Base-by-base conservation (phyloP, 2,888 invertebrate species). In the Galerucella nymphaeae region DNA sequence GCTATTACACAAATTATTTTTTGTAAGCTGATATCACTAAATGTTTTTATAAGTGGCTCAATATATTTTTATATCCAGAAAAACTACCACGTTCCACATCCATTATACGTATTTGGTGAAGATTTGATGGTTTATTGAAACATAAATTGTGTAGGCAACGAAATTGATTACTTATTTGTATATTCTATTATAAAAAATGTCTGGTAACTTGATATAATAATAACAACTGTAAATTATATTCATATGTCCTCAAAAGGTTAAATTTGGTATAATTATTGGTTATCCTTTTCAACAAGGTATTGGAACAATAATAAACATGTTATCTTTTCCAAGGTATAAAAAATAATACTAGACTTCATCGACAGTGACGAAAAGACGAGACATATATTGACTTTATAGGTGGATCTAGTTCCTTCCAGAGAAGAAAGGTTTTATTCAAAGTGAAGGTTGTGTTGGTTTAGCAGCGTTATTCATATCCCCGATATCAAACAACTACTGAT, bases 391-490 rank as follows among this genome's bases (percentile, higher is more conserved):
- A 77, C 77, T 66, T 73, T 65, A 74, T 71, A 76, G 73, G 76
- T 76, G 67, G 69, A 61, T 53, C 61, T 63, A 66, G 57, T 65
- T 73, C 71, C 71, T 69, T 72, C 65, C 67, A 74, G 70, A 74
- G 76, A 75, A 75, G 74, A 73, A 59, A 70, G 63, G 66, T 70
- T 75, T 76, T 75, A 62, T 62, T 64, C 65, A 69, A 69, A 72
- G 71, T 66, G 71, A 55, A 57, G 64, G 65, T 55, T 70, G 78
- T 79, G 75, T 73, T 76, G 75, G 77, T 79, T 75, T 78, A 73
- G 79, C 80, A 77, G 77, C 81, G 83, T 84, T 86, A n/a, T 85
- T 87, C 88, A 87, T 75, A 88, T 53, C 89, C 90, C 90, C 89
- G 89, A 85, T 86, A 71, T 71, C 62, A 66, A 74, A 72, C 75